Evolutionary conservation across 2,888 invertebrate species (phyloP).

Genomic region (Drosophila villosipedis): DNA sequence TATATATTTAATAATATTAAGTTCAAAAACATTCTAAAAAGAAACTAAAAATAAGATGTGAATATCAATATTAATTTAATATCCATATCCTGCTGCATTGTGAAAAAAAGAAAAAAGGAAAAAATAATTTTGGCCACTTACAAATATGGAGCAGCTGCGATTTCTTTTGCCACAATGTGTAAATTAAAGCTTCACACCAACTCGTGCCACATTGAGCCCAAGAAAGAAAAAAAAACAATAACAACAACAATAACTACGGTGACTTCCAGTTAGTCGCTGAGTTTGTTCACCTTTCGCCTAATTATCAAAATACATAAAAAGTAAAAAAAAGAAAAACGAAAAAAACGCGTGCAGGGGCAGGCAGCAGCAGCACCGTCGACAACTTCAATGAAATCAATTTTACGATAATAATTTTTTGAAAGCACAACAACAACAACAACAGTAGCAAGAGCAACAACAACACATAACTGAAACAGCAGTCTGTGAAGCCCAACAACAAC

Average conservation of each 20-base stretch:
- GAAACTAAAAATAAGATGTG: not conserved
- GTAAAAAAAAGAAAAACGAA: slow-evolving; percentile 30
- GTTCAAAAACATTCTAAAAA: not conserved
- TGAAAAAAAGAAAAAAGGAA: not conserved
- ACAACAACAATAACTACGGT: slow-evolving; percentile 37
- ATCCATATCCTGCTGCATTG: not conserved
- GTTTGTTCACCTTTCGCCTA: slow-evolving; percentile 81
- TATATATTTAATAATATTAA: not conserved
- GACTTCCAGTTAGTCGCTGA: slow-evolving; percentile 54
- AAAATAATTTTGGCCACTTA: too few relatives aligned
- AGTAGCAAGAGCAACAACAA: slow-evolving; percentile 15
- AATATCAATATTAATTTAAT: not conserved
- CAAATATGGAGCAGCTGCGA: slow-evolving; percentile 47
- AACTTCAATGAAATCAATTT: slow-evolving; percentile 82
- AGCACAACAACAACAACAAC: slow-evolving; percentile 53
- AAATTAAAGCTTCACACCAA: slow-evolving; percentile 58
- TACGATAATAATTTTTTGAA: slow-evolving; percentile 80
- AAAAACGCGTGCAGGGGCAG: slow-evolving; percentile 63
- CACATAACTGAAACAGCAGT: slow-evolving; percentile 18
- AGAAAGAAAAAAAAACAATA: not conserved
- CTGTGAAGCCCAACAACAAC: slow-evolving; percentile 67
- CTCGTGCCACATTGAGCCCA: slow-evolving; percentile 43
- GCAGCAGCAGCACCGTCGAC: slow-evolving; percentile 50
- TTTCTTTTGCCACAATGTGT: slow-evolving; percentile 75
- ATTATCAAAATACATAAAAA: slow-evolving; percentile 80